Evolutionary conservation across 2,888 invertebrate genomes (phyloP), one percentile per base, ranked within the genome.

Genomic region (Leucophenga montana): DNA sequence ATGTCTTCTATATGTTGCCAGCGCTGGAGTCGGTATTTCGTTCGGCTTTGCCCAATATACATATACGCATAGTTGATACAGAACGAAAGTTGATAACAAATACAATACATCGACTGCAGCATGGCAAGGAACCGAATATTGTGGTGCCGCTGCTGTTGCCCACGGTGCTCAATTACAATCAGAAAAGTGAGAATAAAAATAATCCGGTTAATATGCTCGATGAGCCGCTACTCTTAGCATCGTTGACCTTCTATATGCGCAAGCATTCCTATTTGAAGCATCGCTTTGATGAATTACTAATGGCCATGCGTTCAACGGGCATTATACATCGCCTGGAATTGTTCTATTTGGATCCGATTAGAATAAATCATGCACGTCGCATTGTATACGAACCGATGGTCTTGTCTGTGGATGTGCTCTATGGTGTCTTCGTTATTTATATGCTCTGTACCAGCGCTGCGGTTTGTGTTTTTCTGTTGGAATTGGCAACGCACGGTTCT

Each of bases 221-320:
- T 0, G 62, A 77, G 44, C 71, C 76, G 0, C 44, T 87, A 13
- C 11, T 85, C 1, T 83, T 78, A 0, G 77, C 81, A 0, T 86
- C 83, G 0, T 44, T 87, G 2, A 80, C 86, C 0, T 67, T 87
- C 66, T 87, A 84, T 65, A 83, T 87, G 83, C 83, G 82, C 0
- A 77, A 73, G 3, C 79, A 87, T 33, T 86, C 84, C 3, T 87
- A 83, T 57, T 64, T 87, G 0, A 70, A 76, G 46, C 71, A 73
- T 0, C 73, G 73, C 11, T 46, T 85, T 6, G 77, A 86, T 44
- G 70, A 70, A 0, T 70, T 85, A 8, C 71, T 87, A 9, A 62
- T 85, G 27, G 70, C 72, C 13, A 82, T 86, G 67, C 82, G 85
- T 77, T 76, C 83, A 0, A 68, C 83, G 3, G 87, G 87, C 0